Conservation (phyloP, 2,888 invertebrate species). For the Polyommatus icarus region DNA sequence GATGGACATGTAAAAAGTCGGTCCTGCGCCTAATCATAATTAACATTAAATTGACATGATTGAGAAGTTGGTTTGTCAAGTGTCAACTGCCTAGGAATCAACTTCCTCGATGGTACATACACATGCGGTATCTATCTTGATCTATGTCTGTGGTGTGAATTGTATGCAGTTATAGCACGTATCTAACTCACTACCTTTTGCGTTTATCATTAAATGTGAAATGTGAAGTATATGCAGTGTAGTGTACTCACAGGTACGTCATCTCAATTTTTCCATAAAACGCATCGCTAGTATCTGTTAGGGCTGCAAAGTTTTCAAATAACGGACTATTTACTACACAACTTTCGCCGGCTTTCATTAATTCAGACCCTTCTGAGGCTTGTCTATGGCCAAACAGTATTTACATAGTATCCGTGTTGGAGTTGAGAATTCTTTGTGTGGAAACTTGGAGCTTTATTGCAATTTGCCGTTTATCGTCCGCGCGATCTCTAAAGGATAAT, state of each 20-base stretch:
- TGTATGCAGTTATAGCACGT: too few relatives aligned
- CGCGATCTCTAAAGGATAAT: too few relatives aligned
- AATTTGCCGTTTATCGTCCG: background rate
- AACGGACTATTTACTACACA: slow-evolving; percentile 11
- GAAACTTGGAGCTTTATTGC: background rate
- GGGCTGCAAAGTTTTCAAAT: slow-evolving; percentile 5
- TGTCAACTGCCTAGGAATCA: too few relatives aligned
- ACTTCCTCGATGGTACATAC: too few relatives aligned
- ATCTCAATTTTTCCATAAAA: slow-evolving; percentile 7
- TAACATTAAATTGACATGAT: too few relatives aligned
- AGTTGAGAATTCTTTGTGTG: slow-evolving; percentile 9
- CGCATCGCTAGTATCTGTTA: background rate
- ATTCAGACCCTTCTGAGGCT: slow-evolving; percentile 3
- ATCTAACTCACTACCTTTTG: too few relatives aligned
- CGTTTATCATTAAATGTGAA: too few relatives aligned
- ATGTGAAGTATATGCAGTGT: background rate
- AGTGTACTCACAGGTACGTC: background rate
- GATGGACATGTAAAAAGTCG: too few relatives aligned
- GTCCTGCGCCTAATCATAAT: too few relatives aligned
- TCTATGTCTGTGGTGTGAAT: too few relatives aligned
- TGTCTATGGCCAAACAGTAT: slow-evolving; percentile 1
- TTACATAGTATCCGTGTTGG: slow-evolving; percentile 1
- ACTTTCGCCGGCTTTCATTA: background rate
- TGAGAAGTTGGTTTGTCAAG: too few relatives aligned
- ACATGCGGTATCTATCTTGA: too few relatives aligned